Conservation (phyloP, 2,113 vertebrate species). For the Phycodurus eques region DNA sequence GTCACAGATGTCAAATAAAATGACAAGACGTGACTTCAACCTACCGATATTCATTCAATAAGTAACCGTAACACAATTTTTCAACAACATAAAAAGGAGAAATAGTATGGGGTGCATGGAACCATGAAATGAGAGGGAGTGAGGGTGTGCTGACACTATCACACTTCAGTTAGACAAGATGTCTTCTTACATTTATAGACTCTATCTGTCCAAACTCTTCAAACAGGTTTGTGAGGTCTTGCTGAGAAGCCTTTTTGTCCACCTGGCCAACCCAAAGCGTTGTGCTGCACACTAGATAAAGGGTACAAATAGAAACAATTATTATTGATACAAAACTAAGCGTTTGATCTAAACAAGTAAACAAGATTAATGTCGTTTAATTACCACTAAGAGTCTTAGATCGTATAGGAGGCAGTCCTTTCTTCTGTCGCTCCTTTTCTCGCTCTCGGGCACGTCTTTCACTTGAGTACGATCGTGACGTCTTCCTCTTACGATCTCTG, state of each 20-base stretch:
- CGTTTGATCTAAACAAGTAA: neutral
- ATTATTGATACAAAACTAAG: neutral
- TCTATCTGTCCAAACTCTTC: conserved; percentile 99
- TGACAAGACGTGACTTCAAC: conserved; percentile 1
- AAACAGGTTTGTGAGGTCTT: conserved; percentile 97
- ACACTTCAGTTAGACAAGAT: neutral
- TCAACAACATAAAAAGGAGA: neutral
- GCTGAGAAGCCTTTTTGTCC: conserved; percentile 97
- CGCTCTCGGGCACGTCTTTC: conserved; percentile 89
- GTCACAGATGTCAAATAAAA: conserved; percentile 6
- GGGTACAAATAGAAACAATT: neutral
- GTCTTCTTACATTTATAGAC: conserved; percentile 92
- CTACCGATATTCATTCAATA: neutral
- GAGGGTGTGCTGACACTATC: neutral
- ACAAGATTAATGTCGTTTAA: neutral
- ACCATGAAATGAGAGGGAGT: neutral
- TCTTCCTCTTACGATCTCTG: conserved; percentile 93
- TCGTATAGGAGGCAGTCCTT: conserved; percentile 89
- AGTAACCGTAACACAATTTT: neutral
- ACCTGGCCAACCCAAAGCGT: conserved; percentile 98
- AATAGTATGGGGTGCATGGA: neutral
- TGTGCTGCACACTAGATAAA: conserved; percentile 89
- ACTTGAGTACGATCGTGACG: conserved; percentile 92
- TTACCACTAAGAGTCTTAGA: conserved; percentile 93
- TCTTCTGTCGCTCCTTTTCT: conserved; percentile 96